These are phyloP conservation scores for Brachymystax lenok DNA, from an alignment of 2,797 vertebrate genomes.

Conservation along the genomic window DNA sequence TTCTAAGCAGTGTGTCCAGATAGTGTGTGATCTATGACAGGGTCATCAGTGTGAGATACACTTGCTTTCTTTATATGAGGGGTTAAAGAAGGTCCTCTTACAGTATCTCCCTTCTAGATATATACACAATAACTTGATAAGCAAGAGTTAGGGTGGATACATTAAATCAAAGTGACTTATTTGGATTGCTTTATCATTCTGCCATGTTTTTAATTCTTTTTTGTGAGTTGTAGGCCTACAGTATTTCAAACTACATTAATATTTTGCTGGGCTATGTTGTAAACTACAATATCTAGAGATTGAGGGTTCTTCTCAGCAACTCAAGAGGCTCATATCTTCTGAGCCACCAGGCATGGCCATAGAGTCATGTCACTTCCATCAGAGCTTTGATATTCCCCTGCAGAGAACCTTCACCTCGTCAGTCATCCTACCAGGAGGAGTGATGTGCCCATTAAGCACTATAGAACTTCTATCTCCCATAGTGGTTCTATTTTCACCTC, in stretches of 20 bases:
- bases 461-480: constrained; percentile 43
- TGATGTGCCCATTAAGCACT: constrained; percentile 27
- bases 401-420: background rate
- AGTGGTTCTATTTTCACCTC: constrained; percentile 54
- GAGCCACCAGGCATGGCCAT: background rate
- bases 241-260: background rate
- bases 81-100: background rate
- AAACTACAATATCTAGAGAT: background rate
- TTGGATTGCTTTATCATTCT: constrained; percentile 12
- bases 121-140: constrained; percentile 13
- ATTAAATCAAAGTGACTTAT: constrained; percentile 13
- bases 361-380: background rate
- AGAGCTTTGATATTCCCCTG: background rate
- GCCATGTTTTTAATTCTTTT: constrained; percentile 8
- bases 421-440: background rate
- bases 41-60: constrained; percentile 21
- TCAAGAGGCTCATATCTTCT: background rate
- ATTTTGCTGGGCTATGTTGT: background rate
- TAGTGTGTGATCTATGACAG: constrained; percentile 33
- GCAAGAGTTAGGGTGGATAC: background rate
- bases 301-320: background rate
- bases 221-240: background rate
- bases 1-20: constrained; percentile 32
- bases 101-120: constrained; percentile 9
- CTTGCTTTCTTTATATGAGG: constrained; percentile 20